phyloP scores from a whole-genome alignment of 2,113 vertebrate genomes.

The Colaptes auratus region DNA sequence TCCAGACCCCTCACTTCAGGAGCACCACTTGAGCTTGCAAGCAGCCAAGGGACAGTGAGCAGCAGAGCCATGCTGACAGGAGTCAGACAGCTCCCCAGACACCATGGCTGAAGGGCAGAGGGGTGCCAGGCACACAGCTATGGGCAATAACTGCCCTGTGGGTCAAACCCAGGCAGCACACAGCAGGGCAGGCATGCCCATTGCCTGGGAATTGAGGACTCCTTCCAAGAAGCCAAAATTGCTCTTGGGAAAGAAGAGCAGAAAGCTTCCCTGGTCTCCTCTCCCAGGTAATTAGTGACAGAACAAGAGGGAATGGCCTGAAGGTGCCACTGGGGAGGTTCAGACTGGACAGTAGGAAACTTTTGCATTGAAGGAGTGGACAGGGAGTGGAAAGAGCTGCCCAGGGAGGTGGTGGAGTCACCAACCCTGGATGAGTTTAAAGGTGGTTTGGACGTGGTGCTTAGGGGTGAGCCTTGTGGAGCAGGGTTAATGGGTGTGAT shows the following conservation, averaged over 20 bases:
- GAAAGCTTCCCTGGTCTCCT: not conserved
- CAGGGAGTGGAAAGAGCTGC: too few species aligned
- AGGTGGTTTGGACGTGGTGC: too few species aligned
- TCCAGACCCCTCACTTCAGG: not conserved
- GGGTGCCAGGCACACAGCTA: not conserved
- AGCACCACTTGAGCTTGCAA: accelerated
- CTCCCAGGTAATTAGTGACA: too few species aligned
- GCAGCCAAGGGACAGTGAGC: not conserved
- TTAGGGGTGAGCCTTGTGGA: too few species aligned
- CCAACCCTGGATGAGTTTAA: too few species aligned
- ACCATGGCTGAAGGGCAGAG: not conserved
- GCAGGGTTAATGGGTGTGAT: too few species aligned
- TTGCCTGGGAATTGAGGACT: not conserved
- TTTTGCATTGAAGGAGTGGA: too few species aligned
- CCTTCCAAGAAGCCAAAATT: not conserved
- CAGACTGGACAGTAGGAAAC: too few species aligned
- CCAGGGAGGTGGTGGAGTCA: too few species aligned
- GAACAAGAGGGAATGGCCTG: too few species aligned
- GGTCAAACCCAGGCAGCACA: not conserved
- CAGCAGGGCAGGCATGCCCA: not conserved
- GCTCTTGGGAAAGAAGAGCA: not conserved
- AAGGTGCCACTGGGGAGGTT: too few species aligned
- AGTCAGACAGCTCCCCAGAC: not conserved
- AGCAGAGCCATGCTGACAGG: not conserved
- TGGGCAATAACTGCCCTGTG: accelerated